These are phyloP conservation scores for Myotis planiceps DNA, from an alignment of 2,797 vertebrate genomes.

Conservation along the genomic window DNA sequence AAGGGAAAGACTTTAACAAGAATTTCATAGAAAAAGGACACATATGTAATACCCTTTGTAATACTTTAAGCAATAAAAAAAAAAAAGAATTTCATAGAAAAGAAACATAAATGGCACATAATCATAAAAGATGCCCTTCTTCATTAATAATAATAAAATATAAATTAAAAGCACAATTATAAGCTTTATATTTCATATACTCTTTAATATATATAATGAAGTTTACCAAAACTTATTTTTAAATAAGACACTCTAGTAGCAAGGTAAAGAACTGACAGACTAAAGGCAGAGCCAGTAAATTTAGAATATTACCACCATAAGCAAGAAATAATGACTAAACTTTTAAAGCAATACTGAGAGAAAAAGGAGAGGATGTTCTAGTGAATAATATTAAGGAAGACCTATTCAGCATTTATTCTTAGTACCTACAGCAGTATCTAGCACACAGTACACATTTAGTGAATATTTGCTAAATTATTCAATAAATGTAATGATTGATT, in stretches of 20 bases:
- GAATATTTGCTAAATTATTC: slow-evolving; percentile 3
- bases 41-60: too few species aligned
- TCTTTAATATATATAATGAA: not conserved
- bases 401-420: not conserved
- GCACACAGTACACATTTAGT: not conserved
- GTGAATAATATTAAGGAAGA: not conserved
- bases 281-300: not conserved
- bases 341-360: not conserved
- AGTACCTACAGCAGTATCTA: not conserved
- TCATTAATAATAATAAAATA: not conserved
- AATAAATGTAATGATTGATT: not conserved
- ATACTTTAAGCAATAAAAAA: too few species aligned
- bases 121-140: not conserved
- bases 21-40: not conserved
- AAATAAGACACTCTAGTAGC: not conserved
- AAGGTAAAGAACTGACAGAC: not conserved
- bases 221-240: not conserved
- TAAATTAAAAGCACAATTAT: slow-evolving; percentile 37
- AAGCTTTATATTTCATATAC: not conserved
- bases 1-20: not conserved
- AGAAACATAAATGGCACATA: not conserved
- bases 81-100: not conserved
- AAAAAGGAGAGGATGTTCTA: not conserved
- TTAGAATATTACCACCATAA: not conserved
- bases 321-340: not conserved